Base-by-base conservation (phyloP, 1,140 invertebrate species). In the Sycophila sp. region DNA sequence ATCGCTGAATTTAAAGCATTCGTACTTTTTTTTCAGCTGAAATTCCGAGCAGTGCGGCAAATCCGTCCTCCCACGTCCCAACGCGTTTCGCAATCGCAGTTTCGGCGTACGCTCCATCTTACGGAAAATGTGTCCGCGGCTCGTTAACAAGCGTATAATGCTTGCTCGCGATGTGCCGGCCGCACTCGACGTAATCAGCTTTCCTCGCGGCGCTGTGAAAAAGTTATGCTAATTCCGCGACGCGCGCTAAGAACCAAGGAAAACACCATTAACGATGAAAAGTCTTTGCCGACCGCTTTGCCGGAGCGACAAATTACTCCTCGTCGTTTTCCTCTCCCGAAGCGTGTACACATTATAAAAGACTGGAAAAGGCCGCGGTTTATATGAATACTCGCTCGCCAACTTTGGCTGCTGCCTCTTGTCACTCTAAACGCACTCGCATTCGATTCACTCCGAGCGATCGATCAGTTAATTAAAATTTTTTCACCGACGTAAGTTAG, bases 251-350 rank as follows among this genome's bases (percentile, higher is more conserved):
- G 38, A 58, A 38, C 64, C 40, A 58, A 68, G 53, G 32, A 59
- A 68, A 59, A 68, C 36, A 68, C 53, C 64, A 49, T 68, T 49
- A 67, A 67, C 24, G 38, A 42, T 58, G 38, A 68, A 68, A 68
- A 68, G 55, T 36, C 40, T 38, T 53, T 19, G 28, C 17, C 42
- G 30, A 30, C 49, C 8, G 10, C 47, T 2, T n/a, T 11, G 1
- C 2, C 28, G 32, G 13, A 8, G 3, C n/a, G 30, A 63, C 28
- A 63, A 49, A 24, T 36, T 34, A 22, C 8, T 6, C n/a, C 28
- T 47, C 36, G 8, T 30, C 17, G 7, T 63, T 30, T 49, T 49
- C n/a, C n/a, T n/a, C n/a, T n/a, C n/a, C n/a, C n/a, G n/a, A 32
- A 19, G 11, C 42, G 26, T 15, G 28, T 3, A 8, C 38, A 28